Conservation (phyloP, 2,113 vertebrate genomes). For the Sturnus vulgaris region DNA sequence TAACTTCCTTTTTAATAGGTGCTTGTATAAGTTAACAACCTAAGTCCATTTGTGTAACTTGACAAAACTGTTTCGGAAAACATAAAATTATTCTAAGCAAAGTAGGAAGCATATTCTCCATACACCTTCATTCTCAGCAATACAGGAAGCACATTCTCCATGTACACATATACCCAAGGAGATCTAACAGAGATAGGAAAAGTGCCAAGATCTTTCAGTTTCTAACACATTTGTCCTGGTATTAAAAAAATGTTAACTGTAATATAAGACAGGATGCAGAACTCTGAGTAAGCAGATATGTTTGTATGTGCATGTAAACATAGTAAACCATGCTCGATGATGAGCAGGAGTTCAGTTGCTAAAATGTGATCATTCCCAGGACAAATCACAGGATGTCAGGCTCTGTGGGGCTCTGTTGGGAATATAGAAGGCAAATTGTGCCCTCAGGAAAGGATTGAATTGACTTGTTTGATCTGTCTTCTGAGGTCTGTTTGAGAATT, state of each 20-base stretch:
- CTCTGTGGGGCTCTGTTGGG: neutral
- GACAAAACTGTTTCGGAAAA: neutral
- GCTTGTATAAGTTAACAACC: neutral
- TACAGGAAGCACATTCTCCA: neutral
- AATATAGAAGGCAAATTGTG: neutral
- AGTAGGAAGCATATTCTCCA: neutral
- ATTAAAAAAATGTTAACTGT: neutral
- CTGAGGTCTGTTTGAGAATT: neutral
- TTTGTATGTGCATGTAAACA: neutral
- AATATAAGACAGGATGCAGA: neutral
- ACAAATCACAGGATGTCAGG: neutral
- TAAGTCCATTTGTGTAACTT: neutral
- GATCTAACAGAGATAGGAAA: neutral
- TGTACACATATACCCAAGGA: neutral
- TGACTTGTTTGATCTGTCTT: neutral
- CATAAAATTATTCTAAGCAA: neutral
- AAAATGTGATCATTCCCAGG: neutral
- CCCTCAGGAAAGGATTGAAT: neutral
- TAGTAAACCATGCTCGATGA: neutral
- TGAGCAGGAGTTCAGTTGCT: neutral
- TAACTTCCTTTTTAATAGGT: neutral
- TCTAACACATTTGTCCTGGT: neutral
- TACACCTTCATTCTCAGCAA: neutral
- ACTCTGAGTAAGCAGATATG: neutral
- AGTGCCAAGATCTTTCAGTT: neutral